Evolutionary conservation across 2,797 vertebrate genomes (phyloP).

Genomic region (Spatula versicolor): DNA sequence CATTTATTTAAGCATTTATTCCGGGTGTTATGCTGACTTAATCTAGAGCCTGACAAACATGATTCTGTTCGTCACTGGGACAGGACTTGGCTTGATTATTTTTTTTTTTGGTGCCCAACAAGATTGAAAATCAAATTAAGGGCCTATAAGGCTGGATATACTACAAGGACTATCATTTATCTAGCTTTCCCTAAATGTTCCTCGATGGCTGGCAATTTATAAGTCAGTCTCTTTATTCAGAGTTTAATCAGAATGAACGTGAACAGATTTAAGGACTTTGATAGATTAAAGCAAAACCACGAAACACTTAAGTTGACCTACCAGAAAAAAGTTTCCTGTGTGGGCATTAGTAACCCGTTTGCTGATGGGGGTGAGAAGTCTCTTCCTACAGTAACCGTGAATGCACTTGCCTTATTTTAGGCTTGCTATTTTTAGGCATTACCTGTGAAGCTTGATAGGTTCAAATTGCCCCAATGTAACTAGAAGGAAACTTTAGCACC

Average conservation of each 20-base stretch:
- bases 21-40: constrained; percentile 5
- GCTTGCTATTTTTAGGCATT: not conserved
- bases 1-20: not conserved
- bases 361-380: not conserved
- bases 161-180: not conserved
- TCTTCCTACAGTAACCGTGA: not conserved
- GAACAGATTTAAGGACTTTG: not conserved
- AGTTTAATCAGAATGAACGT: not conserved
- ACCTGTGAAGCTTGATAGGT: not conserved
- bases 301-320: not conserved
- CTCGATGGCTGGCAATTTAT: not conserved
- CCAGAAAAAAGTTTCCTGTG: not conserved
- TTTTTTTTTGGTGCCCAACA: not conserved
- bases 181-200: not conserved
- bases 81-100: not conserved
- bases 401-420: not conserved
- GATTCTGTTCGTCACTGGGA: not conserved
- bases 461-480: not conserved
- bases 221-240: constrained; percentile 17
- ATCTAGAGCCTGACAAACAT: not conserved
- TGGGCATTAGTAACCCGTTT: not conserved
- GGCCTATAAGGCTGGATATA: not conserved
- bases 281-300: not conserved
- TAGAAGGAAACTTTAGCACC: not conserved
- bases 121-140: not conserved